Conservation (phyloP, 37 sponge, comb jelly and placozoan species). For the Trichoplax adhaerens region DNA sequence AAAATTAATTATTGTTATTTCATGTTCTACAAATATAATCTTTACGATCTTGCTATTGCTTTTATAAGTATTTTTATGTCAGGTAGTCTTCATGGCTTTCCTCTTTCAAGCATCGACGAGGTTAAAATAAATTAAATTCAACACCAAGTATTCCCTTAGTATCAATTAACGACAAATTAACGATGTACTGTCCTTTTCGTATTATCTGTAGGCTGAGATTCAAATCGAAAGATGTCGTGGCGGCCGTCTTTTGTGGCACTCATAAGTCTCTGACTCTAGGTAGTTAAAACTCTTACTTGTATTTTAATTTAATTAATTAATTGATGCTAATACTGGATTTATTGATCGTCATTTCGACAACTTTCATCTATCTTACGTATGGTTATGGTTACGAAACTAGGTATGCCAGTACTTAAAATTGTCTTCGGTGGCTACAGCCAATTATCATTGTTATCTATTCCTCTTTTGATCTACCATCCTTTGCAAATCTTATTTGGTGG, state of each 20-base stretch:
- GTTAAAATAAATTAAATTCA: too few relatives aligned
- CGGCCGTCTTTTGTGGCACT: constrained; percentile 91
- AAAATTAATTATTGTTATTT: too few relatives aligned
- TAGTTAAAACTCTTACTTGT: constrained; percentile 5
- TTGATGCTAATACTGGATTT: not conserved
- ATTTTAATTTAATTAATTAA: not conserved
- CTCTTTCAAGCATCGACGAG: too few relatives aligned
- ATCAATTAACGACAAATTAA: too few relatives aligned
- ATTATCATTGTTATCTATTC: constrained; percentile 43
- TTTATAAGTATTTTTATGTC: too few relatives aligned
- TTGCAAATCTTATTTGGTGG: constrained; percentile 91
- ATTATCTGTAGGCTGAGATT: too few relatives aligned
- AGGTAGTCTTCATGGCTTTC: too few relatives aligned
- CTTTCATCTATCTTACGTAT: too few relatives aligned
- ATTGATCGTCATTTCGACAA: not conserved
- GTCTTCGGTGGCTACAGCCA: constrained; percentile 51
- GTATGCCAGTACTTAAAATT: constrained; percentile 90
- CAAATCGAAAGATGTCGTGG: constrained; percentile 27
- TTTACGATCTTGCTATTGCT: too few relatives aligned
- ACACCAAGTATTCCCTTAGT: too few relatives aligned
- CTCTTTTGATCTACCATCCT: constrained; percentile 88
- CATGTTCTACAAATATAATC: too few relatives aligned
- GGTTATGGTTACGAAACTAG: constrained; percentile 12
- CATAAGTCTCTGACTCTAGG: constrained; percentile 97
- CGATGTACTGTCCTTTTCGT: too few relatives aligned